Evolutionary conservation across 2,797 vertebrate genomes (phyloP).

Genomic region (Apogon hyalosoma): DNA sequence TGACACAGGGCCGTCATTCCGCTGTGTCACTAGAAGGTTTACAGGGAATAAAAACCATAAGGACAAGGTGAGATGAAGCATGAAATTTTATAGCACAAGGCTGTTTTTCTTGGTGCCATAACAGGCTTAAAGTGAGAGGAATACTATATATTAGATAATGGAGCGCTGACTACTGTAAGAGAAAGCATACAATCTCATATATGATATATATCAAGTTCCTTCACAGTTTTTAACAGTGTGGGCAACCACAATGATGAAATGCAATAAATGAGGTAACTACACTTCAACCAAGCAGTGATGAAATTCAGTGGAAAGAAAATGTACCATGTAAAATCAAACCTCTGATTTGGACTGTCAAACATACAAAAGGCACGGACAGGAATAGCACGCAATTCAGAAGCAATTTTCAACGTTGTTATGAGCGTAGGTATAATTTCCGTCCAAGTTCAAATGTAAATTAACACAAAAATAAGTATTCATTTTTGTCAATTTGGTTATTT

Average conservation of each 20-base stretch:
- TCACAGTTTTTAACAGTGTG: constrained; percentile 31
- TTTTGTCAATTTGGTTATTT: constrained; percentile 36
- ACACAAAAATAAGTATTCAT: constrained; percentile 27
- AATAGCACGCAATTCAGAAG: constrained; percentile 4
- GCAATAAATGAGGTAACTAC: constrained; percentile 32
- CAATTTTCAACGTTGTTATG: constrained; percentile 2
- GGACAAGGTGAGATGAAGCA: constrained; percentile 69
- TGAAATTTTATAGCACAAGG: constrained; percentile 55
- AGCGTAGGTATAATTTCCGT: constrained; percentile 5
- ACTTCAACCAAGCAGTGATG: constrained; percentile 38
- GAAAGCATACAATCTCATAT: background rate
- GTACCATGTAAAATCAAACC: background rate
- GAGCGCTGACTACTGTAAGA: constrained; percentile 1
- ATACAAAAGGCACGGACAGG: constrained; percentile 1
- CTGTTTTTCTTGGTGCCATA: constrained; percentile 12
- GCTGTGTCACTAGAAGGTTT: constrained; percentile 73
- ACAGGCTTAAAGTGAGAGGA: constrained; percentile 20
- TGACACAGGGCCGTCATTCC: constrained; percentile 75
- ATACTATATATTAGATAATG: constrained; percentile 3
- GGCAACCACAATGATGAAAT: constrained; percentile 33
- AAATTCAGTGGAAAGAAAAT: constrained; percentile 38
- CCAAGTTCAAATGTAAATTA: constrained; percentile 29
- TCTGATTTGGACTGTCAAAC: no score
- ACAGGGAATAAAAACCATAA: constrained; percentile 59
- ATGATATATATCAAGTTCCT: constrained; percentile 15